Base-by-base conservation (phyloP, 1,140 invertebrate species). In the Hycleus cichorii region DNA sequence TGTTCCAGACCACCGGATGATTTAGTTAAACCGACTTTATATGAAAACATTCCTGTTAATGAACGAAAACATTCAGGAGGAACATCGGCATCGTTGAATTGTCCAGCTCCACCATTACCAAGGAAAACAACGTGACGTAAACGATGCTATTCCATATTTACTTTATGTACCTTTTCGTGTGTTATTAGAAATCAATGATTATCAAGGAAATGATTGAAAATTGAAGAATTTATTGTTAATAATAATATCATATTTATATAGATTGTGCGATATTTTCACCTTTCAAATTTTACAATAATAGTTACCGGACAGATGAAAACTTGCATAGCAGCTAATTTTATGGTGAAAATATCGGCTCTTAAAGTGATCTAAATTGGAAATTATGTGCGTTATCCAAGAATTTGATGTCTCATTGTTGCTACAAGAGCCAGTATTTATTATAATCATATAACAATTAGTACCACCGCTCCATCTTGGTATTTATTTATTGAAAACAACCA, bases 41-140 rank as follows among this genome's bases (percentile, higher is more conserved):
- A 74, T 61, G 72, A 72, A 64, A 74, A 74, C 69, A 70, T 74
- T 70, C 67, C 71, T 39, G 58, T 58, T 38, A 60, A 62, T 49
- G 68, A 69, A 50, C 62, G 64, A n/a, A 67, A 64, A 45, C 51
- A 44, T 48, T 59, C 58, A 47, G 58, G 50, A 27, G 27, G 45
- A 12, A 57, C 63, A 24, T 53, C 55, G n/a, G 4, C 7, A 32
- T 49, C 55, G 9, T 51, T 62, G 49, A 53, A 56, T 12, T 59
- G 61, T 48, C 59, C 65, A 8, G 65, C 61, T 18, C 65, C 67
- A 10, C 64, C 67, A 9, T 65, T 65, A 1, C 67, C 67, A 2
- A 45, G 60, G 24, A 65, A 66, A 49, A 57, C 60, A 47, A 64
- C 65, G 63, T 69, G 65, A 69, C 64, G 56, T 43, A 57, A 58